Base-by-base conservation (phyloP, 2,888 invertebrate genomes). In the Nymphalis c-album region DNA sequence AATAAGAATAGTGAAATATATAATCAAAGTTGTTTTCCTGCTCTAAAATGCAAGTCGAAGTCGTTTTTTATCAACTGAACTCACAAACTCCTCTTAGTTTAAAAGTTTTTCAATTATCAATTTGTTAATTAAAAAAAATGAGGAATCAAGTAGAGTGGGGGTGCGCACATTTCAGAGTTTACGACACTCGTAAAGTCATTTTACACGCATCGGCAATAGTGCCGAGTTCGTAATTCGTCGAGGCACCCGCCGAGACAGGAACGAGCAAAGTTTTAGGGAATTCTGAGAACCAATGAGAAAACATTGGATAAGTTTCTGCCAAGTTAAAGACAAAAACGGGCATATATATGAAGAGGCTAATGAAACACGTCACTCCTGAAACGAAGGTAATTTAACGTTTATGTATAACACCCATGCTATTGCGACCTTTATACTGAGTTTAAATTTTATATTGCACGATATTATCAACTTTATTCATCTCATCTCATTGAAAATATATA, bases 141-240 rank as follows among this genome's bases (percentile, higher is more conserved):
- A 75, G 73, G 72, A 72, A 74, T 73, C 74, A 72, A 73, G 72
- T 73, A 72, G 74, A 71, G 77, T 71, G 72, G 73, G 79, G 81
- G 79, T 78, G 78, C 80, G 77, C 76, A 83, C 80, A 80, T 83
- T 80, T 80, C 79, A 71, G 76, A 81, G 84, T 86, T 87, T 85
- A 87, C 79, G 80, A 75, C 78, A 79, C 82, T 85, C 84, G 83
- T 82, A 83, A 87, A 86, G 84, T 85, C 86, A 89, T 88, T 89
- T 89, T 86, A 87, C 85, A 89, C 88, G 88, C 88, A 90, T 88
- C 85, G 85, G 77, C 83, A 86, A 85, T 85, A 87, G 85, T 85
- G 83, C 83, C 78, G 84, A 85, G 84, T 87, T 84, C 81, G 86
- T 87, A 86, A 90, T 85, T 88, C 86, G 80, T 73, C 76, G 80